Evolutionary conservation across 2,888 invertebrate genomes (phyloP).

Genomic region (Polydrusus cervinus): DNA sequence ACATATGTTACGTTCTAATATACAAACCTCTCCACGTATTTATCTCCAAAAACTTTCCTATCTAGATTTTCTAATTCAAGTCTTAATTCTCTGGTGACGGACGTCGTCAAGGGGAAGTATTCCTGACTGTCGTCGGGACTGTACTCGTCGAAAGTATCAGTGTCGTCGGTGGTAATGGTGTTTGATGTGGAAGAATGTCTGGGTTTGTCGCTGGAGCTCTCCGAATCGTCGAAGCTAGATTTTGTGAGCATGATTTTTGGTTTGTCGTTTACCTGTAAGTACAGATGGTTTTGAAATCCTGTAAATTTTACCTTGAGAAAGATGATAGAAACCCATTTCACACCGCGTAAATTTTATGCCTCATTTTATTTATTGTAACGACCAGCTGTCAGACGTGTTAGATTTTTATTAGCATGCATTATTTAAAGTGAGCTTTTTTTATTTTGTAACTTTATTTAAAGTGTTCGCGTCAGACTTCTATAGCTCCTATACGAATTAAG

Average conservation of each 20-base stretch:
- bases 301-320: too few species aligned
- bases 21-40: slow-evolving; percentile 62
- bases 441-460: too few species aligned
- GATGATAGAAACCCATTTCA: too few species aligned
- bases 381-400: too few species aligned
- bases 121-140: slow-evolving; percentile 88
- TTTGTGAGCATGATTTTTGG: slow-evolving; percentile 73
- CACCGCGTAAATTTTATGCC: too few species aligned
- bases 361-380: too few species aligned
- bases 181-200: slow-evolving; percentile 66
- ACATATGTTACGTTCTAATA: too few species aligned
- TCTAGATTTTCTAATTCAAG: slow-evolving; percentile 89
- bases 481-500: too few species aligned
- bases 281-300: slow-evolving; percentile 21
- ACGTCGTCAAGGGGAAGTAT: slow-evolving; percentile 91
- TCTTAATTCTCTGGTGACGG: slow-evolving; percentile 87
- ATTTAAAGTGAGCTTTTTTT: too few species aligned
- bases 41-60: slow-evolving; percentile 85
- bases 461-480: too few species aligned
- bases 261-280: slow-evolving; percentile 58
- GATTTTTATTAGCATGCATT: too few species aligned
- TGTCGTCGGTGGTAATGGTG: slow-evolving; percentile 60
- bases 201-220: slow-evolving; percentile 69
- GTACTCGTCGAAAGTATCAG: slow-evolving; percentile 74
- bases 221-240: slow-evolving; percentile 72